Evolutionary conservation across 2,888 invertebrate genomes (phyloP), one percentile per base, ranked within the genome.

Genomic region (Heteromyza rotundicornis): DNA sequence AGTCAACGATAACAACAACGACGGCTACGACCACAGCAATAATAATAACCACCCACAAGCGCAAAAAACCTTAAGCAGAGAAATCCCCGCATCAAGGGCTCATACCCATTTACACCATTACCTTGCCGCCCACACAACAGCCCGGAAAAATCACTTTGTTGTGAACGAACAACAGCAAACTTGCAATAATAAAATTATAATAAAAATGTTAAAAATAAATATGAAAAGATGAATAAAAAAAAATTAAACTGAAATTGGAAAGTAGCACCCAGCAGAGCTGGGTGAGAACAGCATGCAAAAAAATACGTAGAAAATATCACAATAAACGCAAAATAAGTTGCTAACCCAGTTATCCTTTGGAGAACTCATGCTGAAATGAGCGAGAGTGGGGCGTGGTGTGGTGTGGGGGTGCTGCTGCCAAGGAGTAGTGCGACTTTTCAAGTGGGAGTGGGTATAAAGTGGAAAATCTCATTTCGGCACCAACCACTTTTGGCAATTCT

Each of bases 401-500:
- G 40, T n/a, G 40, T 10, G 3, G 3, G 16, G 40, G 2, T 10
- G 40, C 5, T 10, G 14, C 5, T 40, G 10, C 14, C 40, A 40
- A 10, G 5, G 5, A 7, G 5, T 27, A 27, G 5, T 27, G 27
- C 27, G 27, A 7, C 10, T 27, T 27, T 10, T 27, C n/a, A n/a
- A n/a, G n/a, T n/a, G n/a, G n/a, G n/a, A n/a, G n/a, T n/a, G n/a
- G n/a, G n/a, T n/a, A n/a, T 5, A 32, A 32, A 32, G 32, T 32
- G 32, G 32, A 32, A 32, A 32, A 32, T 32, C 32, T 32, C 32
- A 32, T 32, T 32, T 32, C 12, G 32, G 32, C 12, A 8, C 32
- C 5, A 8, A 32, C 32, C 12, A n/a, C n/a, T n/a, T n/a, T n/a
- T n/a, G n/a, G 59, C 24, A 17, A 40, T 52, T 52, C 27, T 59